These are phyloP conservation scores for Drosophila orena DNA, from an alignment of 1,140 invertebrate species.

Conservation along the genomic window DNA sequence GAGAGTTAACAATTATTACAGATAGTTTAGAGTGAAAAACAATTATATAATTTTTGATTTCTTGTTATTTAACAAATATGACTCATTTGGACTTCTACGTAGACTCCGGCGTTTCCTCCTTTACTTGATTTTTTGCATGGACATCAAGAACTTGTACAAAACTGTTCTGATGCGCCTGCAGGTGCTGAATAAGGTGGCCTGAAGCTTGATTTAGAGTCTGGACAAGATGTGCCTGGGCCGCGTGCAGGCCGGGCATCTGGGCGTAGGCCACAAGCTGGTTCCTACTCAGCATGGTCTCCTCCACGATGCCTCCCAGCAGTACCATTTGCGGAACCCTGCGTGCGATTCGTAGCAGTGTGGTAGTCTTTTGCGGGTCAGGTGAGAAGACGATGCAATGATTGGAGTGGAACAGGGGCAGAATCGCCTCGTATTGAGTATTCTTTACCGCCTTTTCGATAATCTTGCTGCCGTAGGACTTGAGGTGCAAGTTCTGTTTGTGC, in stretches of 20 bases:
- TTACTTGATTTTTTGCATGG: slow-evolving; percentile 79
- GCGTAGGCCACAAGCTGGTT: slow-evolving; percentile 89
- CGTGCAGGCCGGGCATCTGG: slow-evolving; percentile 87
- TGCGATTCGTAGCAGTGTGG: slow-evolving; percentile 86
- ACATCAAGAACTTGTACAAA: slow-evolving; percentile 88
- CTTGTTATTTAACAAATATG: slow-evolving; percentile 47
- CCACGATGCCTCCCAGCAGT: slow-evolving; percentile 89
- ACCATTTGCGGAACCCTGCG: slow-evolving; percentile 88
- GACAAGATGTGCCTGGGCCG: slow-evolving; percentile 87
- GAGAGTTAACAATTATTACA: slow-evolving; percentile 45
- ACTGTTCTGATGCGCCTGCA: slow-evolving; percentile 89
- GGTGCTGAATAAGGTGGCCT: slow-evolving; percentile 87
- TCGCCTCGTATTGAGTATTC: slow-evolving; percentile 87
- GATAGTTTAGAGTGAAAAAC: slow-evolving; percentile 70
- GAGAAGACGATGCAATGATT: slow-evolving; percentile 88
- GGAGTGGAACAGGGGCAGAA: slow-evolving; percentile 86
- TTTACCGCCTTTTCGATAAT: slow-evolving; percentile 87
- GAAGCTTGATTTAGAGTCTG: slow-evolving; percentile 88
- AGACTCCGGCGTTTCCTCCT: slow-evolving; percentile 50
- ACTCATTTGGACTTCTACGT: slow-evolving; percentile 22
- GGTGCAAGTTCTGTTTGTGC: slow-evolving; percentile 88
- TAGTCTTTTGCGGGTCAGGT: slow-evolving; percentile 86
- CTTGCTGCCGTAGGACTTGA: slow-evolving; percentile 87
- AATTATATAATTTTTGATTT: slow-evolving; percentile 46
- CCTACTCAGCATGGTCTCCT: slow-evolving; percentile 88